Base-by-base conservation (phyloP, 2,113 vertebrate genomes). In the Lophius piscatorius region DNA sequence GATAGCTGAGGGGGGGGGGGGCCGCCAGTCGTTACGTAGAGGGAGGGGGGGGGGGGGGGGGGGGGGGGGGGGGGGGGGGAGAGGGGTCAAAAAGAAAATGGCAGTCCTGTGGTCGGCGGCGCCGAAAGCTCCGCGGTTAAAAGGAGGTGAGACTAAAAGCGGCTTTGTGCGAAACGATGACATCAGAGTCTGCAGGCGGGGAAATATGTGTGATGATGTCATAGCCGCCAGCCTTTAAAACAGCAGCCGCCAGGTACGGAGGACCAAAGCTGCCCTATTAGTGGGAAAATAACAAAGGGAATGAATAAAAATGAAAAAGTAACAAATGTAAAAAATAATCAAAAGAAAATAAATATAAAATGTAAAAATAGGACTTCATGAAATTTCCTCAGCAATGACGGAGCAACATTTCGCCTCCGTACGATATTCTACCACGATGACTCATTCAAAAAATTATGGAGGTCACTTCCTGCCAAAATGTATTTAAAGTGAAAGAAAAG, bases 1-100 rank as follows among this genome's bases (percentile, higher is more conserved):
- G 74, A 85, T 81, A 66, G 86, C 82, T 71, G 83, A 72, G 76
- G 75, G 82, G 78, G 62, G 40, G 76, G 73, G 78, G 78, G 59
- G 50, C 29, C 9, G 29, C n/a, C n/a, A n/a, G n/a, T n/a, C n/a
- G n/a, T n/a, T n/a, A n/a, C n/a, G 45, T 60, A 39, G 28, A 29
- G 36, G 2, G 50, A 44, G 22, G 50, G 8, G 13, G 23, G 14
- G n/a, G 83, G 70, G 74, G 76, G 81, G 79, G 58, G 38, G 76
- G 74, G 78, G 76, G 52, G 48, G 55, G 67, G 14, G 41, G 52
- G 36, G 35, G 64, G 57, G 41, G 52, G 63, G 63, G 52, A 73
- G 70, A 68, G 49, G 74, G 66, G 48, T 57, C 58, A 76, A 79
- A 78, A 70, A 84, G 71, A 78, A 74, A 74, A 64, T 40, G 85